These are phyloP conservation scores for Limnephilus lunatus DNA, from an alignment of 2,888 invertebrate genomes.

Conservation along the genomic window DNA sequence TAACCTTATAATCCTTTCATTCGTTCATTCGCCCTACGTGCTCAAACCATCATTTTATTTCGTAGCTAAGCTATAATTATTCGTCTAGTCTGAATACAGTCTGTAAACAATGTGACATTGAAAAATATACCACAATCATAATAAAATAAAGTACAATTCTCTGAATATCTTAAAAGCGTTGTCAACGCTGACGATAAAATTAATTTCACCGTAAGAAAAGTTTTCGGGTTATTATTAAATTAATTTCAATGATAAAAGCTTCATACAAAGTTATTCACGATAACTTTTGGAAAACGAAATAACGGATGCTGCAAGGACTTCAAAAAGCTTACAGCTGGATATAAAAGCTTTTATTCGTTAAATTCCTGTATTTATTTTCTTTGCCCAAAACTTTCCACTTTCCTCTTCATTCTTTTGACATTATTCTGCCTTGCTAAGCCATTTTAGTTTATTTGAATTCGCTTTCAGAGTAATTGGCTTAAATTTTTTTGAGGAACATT, in stretches of 20 bases:
- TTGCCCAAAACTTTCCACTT: slow-evolving; percentile 47
- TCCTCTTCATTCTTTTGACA: slow-evolving; percentile 42
- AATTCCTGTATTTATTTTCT: slow-evolving; percentile 53
- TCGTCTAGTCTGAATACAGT: too few relatives aligned
- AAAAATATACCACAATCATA: neutral
- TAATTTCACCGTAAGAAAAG: slow-evolving; percentile 28
- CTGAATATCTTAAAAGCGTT: slow-evolving; percentile 35
- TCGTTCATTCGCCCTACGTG: too few relatives aligned
- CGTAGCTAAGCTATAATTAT: too few relatives aligned
- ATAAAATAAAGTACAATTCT: neutral
- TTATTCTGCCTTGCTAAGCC: neutral
- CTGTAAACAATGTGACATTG: too few relatives aligned
- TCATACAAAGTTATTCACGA: slow-evolving; percentile 47
- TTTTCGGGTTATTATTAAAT: slow-evolving; percentile 46
- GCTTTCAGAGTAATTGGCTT: slow-evolving; percentile 34
- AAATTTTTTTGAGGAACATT: slow-evolving; percentile 3
- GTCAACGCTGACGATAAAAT: slow-evolving; percentile 39
- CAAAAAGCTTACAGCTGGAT: slow-evolving; percentile 43
- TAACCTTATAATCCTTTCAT: too few relatives aligned
- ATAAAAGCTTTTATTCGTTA: slow-evolving; percentile 50
- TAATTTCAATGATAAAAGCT: slow-evolving; percentile 50
- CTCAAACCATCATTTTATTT: too few relatives aligned
- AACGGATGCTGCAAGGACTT: slow-evolving; percentile 50
- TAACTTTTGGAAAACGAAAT: slow-evolving; percentile 47
- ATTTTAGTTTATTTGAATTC: slow-evolving; percentile 31